A percentile compares a stretch with the other conserved stretches of the same genome.
phyloP scores from a whole-genome alignment of 2,797 vertebrate species.

The Cetoscarus ocellatus region DNA sequence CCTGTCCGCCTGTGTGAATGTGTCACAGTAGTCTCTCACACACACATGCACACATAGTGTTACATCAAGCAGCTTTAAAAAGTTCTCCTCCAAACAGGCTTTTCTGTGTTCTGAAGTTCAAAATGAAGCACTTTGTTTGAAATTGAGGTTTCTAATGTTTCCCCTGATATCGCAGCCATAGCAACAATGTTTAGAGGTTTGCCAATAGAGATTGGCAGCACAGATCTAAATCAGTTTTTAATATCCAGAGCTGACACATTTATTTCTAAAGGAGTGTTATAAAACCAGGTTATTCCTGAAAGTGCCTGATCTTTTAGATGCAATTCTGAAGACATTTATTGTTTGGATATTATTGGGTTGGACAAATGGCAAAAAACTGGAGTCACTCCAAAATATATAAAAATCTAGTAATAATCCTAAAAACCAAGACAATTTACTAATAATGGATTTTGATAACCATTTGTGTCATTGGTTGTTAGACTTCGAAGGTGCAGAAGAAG shows the following conservation, averaged over 20 bases:
- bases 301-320: background rate
- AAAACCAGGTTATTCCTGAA: background rate
- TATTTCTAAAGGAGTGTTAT: background rate
- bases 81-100: background rate
- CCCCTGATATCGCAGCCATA: background rate
- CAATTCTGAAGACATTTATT: background rate
- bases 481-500: too few relatives aligned
- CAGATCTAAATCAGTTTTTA: constrained; percentile 5
- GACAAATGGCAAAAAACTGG: background rate
- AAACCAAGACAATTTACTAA: background rate
- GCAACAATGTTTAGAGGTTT: background rate
- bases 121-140: background rate
- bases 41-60: background rate
- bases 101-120: background rate
- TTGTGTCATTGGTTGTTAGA: too few relatives aligned
- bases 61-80: background rate
- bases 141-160: background rate
- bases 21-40: background rate
- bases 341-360: background rate
- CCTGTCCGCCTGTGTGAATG: constrained; percentile 8
- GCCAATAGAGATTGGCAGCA: background rate
- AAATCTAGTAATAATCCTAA: background rate
- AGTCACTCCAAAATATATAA: background rate
- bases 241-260: constrained; percentile 4
- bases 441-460: too few relatives aligned